Evolutionary conservation across 2,888 invertebrate species (phyloP).

Genomic region (Embidobia sp.): DNA sequence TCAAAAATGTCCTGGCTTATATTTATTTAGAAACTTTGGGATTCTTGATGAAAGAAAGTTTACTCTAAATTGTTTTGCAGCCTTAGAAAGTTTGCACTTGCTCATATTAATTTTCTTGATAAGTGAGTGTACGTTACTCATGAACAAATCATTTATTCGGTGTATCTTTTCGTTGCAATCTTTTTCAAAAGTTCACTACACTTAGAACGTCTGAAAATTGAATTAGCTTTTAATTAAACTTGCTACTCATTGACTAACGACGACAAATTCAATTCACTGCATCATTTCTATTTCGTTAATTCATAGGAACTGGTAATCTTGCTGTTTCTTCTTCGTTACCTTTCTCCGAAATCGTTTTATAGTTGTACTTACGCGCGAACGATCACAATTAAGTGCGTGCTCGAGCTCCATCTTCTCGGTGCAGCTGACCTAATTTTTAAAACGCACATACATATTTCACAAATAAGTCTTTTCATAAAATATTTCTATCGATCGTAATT

Average conservation of each 20-base stretch:
- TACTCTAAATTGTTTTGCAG: slow-evolving; percentile 37
- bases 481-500: slow-evolving; percentile 28
- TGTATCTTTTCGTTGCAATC: too few species aligned
- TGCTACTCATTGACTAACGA: too few species aligned
- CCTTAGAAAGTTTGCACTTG: slow-evolving; percentile 64
- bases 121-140: slow-evolving; percentile 13
- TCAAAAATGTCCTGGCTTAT: slow-evolving; percentile 45
- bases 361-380: slow-evolving; percentile 41
- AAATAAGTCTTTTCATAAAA: slow-evolving; percentile 31
- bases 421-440: slow-evolving; percentile 73
- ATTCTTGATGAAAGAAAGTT: slow-evolving; percentile 58
- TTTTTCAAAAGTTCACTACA: too few species aligned
- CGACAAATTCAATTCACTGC: neutral
- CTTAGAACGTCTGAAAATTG: too few species aligned
- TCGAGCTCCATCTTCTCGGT: slow-evolving; percentile 52
- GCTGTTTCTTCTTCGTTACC: slow-evolving; percentile 9
- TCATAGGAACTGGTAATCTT: too few species aligned
- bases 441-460: slow-evolving; percentile 51
- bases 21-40: slow-evolving; percentile 56
- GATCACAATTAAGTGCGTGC: slow-evolving; percentile 62
- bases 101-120: slow-evolving; percentile 54
- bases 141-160: neutral
- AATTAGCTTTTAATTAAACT: too few species aligned
- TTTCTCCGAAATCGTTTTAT: slow-evolving; percentile 25
- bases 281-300: neutral